Evolutionary conservation across 2,888 invertebrate species (phyloP), one percentile per base, ranked within the genome.

Genomic region (Campoletis raptor): DNA sequence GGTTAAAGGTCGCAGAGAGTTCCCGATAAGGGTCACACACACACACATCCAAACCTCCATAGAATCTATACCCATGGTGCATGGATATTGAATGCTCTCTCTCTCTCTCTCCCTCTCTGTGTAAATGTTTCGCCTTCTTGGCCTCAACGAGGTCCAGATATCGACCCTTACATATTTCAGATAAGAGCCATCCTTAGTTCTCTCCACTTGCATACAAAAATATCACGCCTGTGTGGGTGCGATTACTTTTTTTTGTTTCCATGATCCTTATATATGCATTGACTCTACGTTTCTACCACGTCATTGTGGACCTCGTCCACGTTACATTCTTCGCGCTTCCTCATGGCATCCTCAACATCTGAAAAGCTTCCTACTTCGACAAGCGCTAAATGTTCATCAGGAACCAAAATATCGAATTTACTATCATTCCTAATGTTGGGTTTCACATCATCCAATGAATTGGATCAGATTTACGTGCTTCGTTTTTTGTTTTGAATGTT

Each of bases 21-120:
- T 73, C 89, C 89, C 91, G 92, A 92, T 92, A 92, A 92, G 92
- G 90, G 92, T 91, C 91, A 86, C 78, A 72, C 83, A 85, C 36
- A 70, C 45, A 45, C 18, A 36, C 40, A 45, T 18, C 24, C 30
- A 45, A 15, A 8, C 37, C 15, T 77, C 36, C 21, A 45, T 45
- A 37, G 61, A 40, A 69, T 67, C 24, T 69, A 42, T 24, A 45
- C 18, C 15, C 52, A 66, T 10, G 24, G 6, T 48, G 37, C 7
- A 64, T 64, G 64, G 30, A 66, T 15, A 48, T 77, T 76, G 42
- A 45, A 64, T 42, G 42, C 66, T 66, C 77, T 36, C 7, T 61
- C n/a, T n/a, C n/a, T n/a, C n/a, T n/a, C n/a, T n/a, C n/a, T n/a
- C n/a, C n/a, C n/a, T n/a, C n/a, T n/a, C n/a, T n/a, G n/a, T n/a